phyloP scores from a whole-genome alignment of 64 coral and sea anemone genomes.

The Pocillopora damicornis region DNA sequence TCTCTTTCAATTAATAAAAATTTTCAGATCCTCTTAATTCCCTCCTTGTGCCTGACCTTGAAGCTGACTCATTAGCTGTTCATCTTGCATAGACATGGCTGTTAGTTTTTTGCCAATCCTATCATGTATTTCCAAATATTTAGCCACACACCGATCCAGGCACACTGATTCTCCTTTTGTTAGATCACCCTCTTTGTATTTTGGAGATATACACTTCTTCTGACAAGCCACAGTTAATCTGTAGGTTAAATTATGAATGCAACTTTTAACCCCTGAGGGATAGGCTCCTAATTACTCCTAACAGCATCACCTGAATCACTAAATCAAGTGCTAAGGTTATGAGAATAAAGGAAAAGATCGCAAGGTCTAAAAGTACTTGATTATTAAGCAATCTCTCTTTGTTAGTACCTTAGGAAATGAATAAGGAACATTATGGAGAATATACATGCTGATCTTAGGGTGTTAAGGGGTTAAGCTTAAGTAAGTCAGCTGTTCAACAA shows the following conservation, averaged over 20 bases:
- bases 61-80: slow-evolving; percentile 94
- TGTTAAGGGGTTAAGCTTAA: too few species aligned
- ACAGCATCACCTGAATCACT: too few species aligned
- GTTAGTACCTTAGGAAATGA: too few species aligned
- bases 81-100: slow-evolving; percentile 97
- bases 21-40: not conserved
- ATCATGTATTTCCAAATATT: slow-evolving; percentile 98
- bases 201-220: slow-evolving; percentile 97
- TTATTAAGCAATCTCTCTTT: too few species aligned
- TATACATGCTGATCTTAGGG: too few species aligned
- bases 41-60: slow-evolving; percentile 72
- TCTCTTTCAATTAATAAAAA: not conserved
- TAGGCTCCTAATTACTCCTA: too few species aligned
- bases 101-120: slow-evolving; percentile 98
- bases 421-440: too few species aligned
- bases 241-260: not conserved
- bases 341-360: too few species aligned
- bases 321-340: too few species aligned
- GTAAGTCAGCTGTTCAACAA: too few species aligned
- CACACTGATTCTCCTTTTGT: slow-evolving; percentile 99
- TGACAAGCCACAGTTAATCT: slow-evolving; percentile 94
- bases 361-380: too few species aligned
- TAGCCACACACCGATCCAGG: slow-evolving; percentile 96
- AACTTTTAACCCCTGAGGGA: not conserved
- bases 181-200: slow-evolving; percentile 98